Evolutionary conservation across 2,797 vertebrate genomes (phyloP).

Genomic region (Urosaurus nigricauda): DNA sequence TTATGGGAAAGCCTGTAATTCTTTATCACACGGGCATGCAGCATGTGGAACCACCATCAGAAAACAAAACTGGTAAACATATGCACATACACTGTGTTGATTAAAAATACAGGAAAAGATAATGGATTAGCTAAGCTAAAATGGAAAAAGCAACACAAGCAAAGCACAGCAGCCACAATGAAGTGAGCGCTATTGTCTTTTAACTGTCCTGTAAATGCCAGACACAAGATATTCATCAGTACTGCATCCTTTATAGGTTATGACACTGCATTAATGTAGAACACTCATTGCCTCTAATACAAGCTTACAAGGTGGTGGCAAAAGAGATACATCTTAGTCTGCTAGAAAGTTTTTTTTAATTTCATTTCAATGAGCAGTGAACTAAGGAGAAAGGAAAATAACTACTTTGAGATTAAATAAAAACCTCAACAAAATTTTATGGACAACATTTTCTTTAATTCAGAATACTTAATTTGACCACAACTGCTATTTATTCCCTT

Average conservation of each 20-base stretch:
- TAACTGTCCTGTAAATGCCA: slow-evolving; percentile 62
- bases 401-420: slow-evolving; percentile 27
- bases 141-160: slow-evolving; percentile 82
- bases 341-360: slow-evolving; percentile 46
- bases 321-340: slow-evolving; percentile 35
- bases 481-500: neutral
- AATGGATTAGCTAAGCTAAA: slow-evolving; percentile 78
- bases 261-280: slow-evolving; percentile 59
- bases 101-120: slow-evolving; percentile 67
- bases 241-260: slow-evolving; percentile 57
- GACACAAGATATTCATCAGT: slow-evolving; percentile 66
- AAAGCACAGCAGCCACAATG: slow-evolving; percentile 76
- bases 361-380: slow-evolving; percentile 54
- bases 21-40: slow-evolving; percentile 78
- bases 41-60: slow-evolving; percentile 76
- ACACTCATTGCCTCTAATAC: slow-evolving; percentile 60
- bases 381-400: slow-evolving; percentile 55
- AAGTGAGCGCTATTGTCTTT: slow-evolving; percentile 65
- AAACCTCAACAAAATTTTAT: neutral
- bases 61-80: slow-evolving; percentile 59
- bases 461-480: neutral
- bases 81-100: slow-evolving; percentile 56
- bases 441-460: neutral
- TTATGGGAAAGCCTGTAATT: slow-evolving; percentile 73
- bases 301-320: slow-evolving; percentile 62